Conservation (phyloP, 2,797 vertebrate species). For the Tauraco hartlaubi region DNA sequence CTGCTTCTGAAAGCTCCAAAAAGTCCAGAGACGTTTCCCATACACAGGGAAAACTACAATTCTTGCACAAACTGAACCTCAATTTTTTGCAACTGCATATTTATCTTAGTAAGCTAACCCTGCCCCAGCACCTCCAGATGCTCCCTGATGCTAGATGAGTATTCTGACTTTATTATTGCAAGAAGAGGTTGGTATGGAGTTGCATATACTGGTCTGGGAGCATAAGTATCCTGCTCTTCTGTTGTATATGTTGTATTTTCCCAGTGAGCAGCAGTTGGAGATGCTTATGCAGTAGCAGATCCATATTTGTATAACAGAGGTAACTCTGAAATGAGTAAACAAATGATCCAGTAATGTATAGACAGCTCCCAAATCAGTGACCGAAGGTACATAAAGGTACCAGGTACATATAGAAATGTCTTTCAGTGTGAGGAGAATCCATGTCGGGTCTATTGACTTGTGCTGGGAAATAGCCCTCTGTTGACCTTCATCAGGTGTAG, state of each 20-base stretch:
- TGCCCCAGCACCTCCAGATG: not conserved
- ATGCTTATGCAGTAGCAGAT: not conserved
- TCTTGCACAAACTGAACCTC: not conserved
- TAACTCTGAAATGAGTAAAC: not conserved
- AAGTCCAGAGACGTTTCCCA: not conserved
- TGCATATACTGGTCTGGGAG: not conserved
- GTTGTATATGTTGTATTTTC: not conserved
- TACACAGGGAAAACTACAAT: not conserved
- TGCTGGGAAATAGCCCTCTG: not conserved
- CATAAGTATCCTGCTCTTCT: not conserved
- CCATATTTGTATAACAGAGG: not conserved
- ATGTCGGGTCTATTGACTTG: not conserved
- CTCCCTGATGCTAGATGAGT: not conserved
- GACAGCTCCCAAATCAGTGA: not conserved
- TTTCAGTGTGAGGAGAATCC: not conserved
- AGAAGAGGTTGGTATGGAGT: not conserved
- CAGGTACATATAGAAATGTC: not conserved
- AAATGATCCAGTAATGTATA: not conserved
- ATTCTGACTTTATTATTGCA: not conserved
- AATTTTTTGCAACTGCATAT: not conserved
- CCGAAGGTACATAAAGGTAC: not conserved
- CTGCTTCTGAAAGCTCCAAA: not conserved
- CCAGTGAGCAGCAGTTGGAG: not conserved
- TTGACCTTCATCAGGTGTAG: not conserved
- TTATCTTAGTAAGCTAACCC: not conserved